Evolutionary conservation across 2,113 vertebrate species (phyloP).

Genomic region (Sporophila hypoxantha): DNA sequence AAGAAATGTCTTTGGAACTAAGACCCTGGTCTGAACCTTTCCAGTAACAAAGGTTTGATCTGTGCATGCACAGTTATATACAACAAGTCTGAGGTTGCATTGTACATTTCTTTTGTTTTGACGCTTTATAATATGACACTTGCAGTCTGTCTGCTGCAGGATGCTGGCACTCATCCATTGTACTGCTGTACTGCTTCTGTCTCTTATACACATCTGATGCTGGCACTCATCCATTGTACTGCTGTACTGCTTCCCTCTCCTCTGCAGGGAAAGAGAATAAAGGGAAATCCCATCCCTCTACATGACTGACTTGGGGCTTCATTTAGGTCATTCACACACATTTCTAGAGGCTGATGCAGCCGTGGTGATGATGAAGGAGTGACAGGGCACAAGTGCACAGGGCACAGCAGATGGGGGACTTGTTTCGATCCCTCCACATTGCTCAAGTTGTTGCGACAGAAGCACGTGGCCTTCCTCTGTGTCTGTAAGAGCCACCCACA

Average conservation of each 20-base stretch:
- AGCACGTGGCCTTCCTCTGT: not conserved
- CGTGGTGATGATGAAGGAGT: not conserved
- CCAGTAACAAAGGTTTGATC: not conserved
- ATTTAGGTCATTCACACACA: not conserved
- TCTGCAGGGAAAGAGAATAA: not conserved
- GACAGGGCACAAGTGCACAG: not conserved
- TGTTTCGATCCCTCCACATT: not conserved
- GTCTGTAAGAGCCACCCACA: accelerated
- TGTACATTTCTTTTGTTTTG: not conserved
- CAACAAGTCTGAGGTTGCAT: not conserved
- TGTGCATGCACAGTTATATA: not conserved
- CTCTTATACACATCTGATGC: too few relatives aligned
- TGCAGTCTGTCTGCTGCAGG: not conserved
- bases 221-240: not conserved
- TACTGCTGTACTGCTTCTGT: not conserved
- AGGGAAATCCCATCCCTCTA: not conserved
- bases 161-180: not conserved
- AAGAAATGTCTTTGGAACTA: not conserved
- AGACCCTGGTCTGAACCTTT: not conserved
- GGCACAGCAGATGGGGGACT: not conserved
- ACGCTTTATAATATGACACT: not conserved
- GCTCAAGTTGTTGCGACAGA: not conserved
- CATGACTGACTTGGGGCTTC: not conserved
- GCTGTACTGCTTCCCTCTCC: not conserved
- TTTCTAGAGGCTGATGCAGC: not conserved